Evolutionary conservation across 2,797 vertebrate genomes (phyloP).

Genomic region (Propithecus deckenii): DNA sequence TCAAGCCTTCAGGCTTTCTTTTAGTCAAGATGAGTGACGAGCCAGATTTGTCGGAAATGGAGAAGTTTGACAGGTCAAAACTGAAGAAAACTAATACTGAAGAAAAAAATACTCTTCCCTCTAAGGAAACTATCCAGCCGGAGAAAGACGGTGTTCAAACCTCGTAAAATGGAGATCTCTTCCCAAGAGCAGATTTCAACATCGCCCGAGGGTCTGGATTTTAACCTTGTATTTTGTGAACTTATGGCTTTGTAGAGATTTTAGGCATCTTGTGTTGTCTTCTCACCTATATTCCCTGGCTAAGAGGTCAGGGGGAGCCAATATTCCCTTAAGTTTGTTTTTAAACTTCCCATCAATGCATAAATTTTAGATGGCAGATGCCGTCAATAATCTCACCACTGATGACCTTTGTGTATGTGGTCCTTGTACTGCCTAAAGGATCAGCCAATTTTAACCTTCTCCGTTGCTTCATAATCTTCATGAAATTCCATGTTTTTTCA

Average conservation of each 20-base stretch:
- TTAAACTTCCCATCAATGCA: neutral
- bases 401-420: neutral
- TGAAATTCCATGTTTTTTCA: neutral
- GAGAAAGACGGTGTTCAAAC: slow-evolving; percentile 43
- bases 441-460: slow-evolving; percentile 5
- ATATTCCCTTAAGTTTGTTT: neutral
- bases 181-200: neutral
- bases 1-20: neutral
- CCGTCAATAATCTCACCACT: neutral
- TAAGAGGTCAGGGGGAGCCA: neutral
- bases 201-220: neutral
- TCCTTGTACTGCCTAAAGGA: neutral
- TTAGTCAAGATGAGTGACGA: slow-evolving; percentile 86
- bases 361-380: neutral
- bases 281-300: neutral
- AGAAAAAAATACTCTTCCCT: slow-evolving; percentile 88
- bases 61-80: slow-evolving; percentile 87
- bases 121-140: slow-evolving; percentile 83
- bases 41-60: slow-evolving; percentile 86
- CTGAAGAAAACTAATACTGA: slow-evolving; percentile 88
- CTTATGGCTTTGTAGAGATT: neutral
- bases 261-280: neutral
- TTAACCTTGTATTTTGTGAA: neutral
- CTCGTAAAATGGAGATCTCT: slow-evolving; percentile 3
- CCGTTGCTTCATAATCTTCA: neutral